Evolutionary conservation across 2,888 invertebrate genomes (phyloP).

Genomic region (Amblyjoppa proteus): DNA sequence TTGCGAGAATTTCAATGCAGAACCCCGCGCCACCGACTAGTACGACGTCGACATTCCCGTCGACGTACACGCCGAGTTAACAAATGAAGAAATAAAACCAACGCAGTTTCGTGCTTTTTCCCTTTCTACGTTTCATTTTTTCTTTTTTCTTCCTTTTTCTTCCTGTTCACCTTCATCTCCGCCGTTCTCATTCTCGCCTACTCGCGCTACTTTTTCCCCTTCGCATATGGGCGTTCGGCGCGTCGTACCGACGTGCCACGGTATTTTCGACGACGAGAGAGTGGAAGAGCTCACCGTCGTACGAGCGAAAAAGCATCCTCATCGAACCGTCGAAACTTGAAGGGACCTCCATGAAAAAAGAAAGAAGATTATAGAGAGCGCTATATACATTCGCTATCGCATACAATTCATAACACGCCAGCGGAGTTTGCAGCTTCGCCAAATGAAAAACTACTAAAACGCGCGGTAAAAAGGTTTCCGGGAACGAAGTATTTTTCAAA

Average conservation of each 20-base stretch:
- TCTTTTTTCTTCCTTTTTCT: neutral
- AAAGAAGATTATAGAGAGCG: constrained; percentile 26
- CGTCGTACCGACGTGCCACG: constrained; percentile 57
- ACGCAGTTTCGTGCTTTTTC: constrained; percentile 59
- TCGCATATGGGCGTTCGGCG: constrained; percentile 53
- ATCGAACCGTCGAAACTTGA: constrained; percentile 41
- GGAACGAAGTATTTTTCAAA: constrained; percentile 50
- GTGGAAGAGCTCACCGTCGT: constrained; percentile 38
- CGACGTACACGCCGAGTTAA: constrained; percentile 64
- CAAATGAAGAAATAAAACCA: constrained; percentile 73
- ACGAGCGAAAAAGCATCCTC: constrained; percentile 42
- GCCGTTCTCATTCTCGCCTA: constrained; percentile 4
- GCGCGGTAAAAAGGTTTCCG: constrained; percentile 44
- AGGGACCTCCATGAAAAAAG: constrained; percentile 19
- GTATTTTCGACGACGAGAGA: constrained; percentile 49
- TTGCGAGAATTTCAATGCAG: constrained; percentile 77
- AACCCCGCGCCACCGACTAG: constrained; percentile 43
- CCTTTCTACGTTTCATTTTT: constrained; percentile 5
- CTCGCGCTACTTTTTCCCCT: constrained; percentile 26
- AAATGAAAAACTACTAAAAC: constrained; percentile 36
- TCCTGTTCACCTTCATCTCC: neutral
- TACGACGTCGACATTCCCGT: constrained; percentile 61
- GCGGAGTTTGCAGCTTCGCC: constrained; percentile 29
- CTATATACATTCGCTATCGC: neutral
- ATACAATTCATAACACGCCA: neutral